Evolutionary conservation across 2,113 vertebrate genomes (phyloP), one percentile per base, ranked within the genome.

Genomic region (Hemichromis elongatus): DNA sequence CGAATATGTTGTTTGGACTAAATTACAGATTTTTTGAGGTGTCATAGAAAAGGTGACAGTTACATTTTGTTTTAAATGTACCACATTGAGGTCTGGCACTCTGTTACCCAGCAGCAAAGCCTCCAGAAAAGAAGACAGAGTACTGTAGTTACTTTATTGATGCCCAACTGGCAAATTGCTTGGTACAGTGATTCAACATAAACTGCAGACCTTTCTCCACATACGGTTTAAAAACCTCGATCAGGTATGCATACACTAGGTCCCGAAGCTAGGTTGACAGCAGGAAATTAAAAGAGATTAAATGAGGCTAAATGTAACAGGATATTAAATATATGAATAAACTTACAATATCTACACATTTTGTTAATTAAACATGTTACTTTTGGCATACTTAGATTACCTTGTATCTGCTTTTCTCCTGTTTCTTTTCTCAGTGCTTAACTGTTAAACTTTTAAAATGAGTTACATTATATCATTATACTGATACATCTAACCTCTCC

Each of bases 71-170:
- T 30, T 59, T 86, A 45, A 50, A 77, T 33, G 37, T 97, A 98
- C 97, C 97, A 96, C 91, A 77, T 89, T 87, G 37, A 97, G 90
- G 56, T 93, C 92, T 33, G 95, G 90, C 9, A 95, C 94, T 80
- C 92, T 94, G 28, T 94, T 91, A 53, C 89, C 93, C 79, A 98
- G 90, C 66, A 98, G 85, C 87, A 98, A 89, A 3, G 97, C 96
- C 90, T 98, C 96, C 73, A 98, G 75, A 75, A 98, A 95, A 86
- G 90, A 96, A 89, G 97, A 98, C 26, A 98, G 96, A n/a, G 97
- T 96, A n/a, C n/a, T n/a, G n/a, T n/a, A 73, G 96, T 95, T 75
- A 97, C 96, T 94, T 98, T 98, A 90, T 97, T 98, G 88, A 98
- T 97, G 80, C 96, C 96, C 91, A 98, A 97, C 92, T 97, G 97